Base-by-base conservation (phyloP, 1,140 invertebrate species). In the Tachypleus tridentatus region DNA sequence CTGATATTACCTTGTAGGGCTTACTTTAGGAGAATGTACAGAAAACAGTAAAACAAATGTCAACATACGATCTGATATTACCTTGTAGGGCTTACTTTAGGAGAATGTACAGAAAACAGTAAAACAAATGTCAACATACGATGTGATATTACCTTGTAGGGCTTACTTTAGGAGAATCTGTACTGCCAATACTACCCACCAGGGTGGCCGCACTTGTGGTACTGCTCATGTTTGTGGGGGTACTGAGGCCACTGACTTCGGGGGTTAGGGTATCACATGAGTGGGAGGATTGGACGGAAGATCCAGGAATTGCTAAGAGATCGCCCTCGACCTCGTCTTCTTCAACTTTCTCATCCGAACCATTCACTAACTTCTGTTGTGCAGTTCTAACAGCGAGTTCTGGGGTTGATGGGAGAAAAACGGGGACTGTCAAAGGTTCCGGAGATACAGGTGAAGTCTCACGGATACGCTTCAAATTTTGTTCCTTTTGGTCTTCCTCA, bases 181-280 rank as follows among this genome's bases (percentile, higher is more conserved):
- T 67, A 10, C 65, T 68, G 4, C 65, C 67, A 6, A 67, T 57
- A 58, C 68, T 72, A 9, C 83, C 85, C 2, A 87, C 83, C 60
- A 88, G 72, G 4, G 86, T 88, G 9, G 70, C 67, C 7, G 73
- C 73, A 7, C 85, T 82, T 7, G 70, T 64, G 4, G 71, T 69
- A 3, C 85, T 85, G 70, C 85, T 87, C 3, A 86, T 72, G 64
- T 85, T 86, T 52, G 86, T 85, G 0, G 86, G 86, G 0, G 87
- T 87, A 1, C 85, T 84, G 56, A 85, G 83, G 47, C 80, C 80
- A 73, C 82, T 84, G 6, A 68, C 62, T 57, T 71, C 67, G 4
- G 63, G 62, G 48, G 68, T 69, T 48, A 68, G 63, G 58, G 64
- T 64, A 60, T 70, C 63, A 73, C 80, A 85, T 85, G 87, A 78